Conservation (phyloP, 2,113 vertebrate species). For the Onychostoma macrolepis region DNA sequence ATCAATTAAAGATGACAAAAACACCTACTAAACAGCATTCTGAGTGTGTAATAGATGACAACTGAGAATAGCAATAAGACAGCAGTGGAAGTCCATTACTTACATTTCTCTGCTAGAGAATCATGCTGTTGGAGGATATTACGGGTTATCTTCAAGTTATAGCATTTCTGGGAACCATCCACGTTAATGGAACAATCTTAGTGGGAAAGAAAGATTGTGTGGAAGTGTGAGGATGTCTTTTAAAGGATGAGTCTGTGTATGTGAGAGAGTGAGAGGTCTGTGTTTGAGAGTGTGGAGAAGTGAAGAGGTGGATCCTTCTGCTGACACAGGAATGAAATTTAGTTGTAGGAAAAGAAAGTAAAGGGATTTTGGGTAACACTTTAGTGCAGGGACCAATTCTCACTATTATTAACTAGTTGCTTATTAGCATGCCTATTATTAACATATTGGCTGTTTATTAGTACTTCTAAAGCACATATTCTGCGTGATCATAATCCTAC, state of each 20-base stretch:
- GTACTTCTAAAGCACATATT: no score
- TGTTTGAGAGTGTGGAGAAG: not conserved
- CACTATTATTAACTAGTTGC: no score
- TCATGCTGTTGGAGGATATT: conserved; percentile 19
- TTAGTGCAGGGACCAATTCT: no score
- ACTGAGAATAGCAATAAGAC: not conserved
- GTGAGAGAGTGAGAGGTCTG: not conserved
- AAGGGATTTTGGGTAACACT: not conserved
- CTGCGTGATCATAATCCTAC: no score
- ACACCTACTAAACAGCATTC: not conserved
- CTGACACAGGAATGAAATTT: not conserved
- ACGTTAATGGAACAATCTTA: conserved; percentile 40
- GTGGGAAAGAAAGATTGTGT: conserved; percentile 10
- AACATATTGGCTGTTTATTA: no score
- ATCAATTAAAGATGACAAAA: not conserved
- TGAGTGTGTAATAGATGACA: not conserved
- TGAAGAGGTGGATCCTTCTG: not conserved
- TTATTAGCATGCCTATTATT: no score
- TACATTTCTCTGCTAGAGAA: not conserved
- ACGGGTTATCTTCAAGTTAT: conserved; percentile 1
- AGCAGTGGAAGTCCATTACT: conserved; percentile 4
- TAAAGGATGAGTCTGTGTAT: not conserved
- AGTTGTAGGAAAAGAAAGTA: not conserved
- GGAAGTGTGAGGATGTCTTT: conserved; percentile 24
- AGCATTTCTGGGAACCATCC: conserved; percentile 11